Conservation (phyloP, 1,140 invertebrate genomes). For the Diuraphis noxia region DNA sequence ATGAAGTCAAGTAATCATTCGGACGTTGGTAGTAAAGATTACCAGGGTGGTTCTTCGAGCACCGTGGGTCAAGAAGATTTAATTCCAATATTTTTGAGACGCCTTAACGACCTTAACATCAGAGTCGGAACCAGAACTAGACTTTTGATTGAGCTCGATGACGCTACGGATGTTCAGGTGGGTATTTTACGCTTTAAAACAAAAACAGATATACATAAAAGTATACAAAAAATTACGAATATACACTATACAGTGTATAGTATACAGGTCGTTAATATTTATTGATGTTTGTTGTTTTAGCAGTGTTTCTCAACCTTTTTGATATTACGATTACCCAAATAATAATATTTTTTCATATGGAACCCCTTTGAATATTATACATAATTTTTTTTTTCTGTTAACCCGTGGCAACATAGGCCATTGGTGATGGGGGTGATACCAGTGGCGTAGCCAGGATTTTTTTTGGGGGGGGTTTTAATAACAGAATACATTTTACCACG, state of each 20-base stretch:
- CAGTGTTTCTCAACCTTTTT: too few species aligned
- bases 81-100: constrained; percentile 75
- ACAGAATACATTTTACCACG: too few species aligned
- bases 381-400: too few species aligned
- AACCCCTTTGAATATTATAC: too few species aligned
- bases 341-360: too few species aligned
- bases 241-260: too few species aligned
- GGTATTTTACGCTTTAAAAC: neutral
- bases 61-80: constrained; percentile 62
- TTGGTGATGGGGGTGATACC: too few species aligned
- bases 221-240: neutral
- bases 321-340: too few species aligned
- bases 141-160: constrained; percentile 80
- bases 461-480: too few species aligned
- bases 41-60: constrained; percentile 3
- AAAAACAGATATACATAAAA: neutral
- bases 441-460: too few species aligned
- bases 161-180: constrained; percentile 77
- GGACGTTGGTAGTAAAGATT: neutral
- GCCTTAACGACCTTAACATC: constrained; percentile 77
- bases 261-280: neutral
- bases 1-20: constrained; percentile 26
- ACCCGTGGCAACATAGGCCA: too few species aligned
- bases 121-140: constrained; percentile 83
- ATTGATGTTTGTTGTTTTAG: neutral